Evolutionary conservation across 2,797 vertebrate species (phyloP), one percentile per base, ranked within the genome.

Genomic region (Myotis vivesi): DNA sequence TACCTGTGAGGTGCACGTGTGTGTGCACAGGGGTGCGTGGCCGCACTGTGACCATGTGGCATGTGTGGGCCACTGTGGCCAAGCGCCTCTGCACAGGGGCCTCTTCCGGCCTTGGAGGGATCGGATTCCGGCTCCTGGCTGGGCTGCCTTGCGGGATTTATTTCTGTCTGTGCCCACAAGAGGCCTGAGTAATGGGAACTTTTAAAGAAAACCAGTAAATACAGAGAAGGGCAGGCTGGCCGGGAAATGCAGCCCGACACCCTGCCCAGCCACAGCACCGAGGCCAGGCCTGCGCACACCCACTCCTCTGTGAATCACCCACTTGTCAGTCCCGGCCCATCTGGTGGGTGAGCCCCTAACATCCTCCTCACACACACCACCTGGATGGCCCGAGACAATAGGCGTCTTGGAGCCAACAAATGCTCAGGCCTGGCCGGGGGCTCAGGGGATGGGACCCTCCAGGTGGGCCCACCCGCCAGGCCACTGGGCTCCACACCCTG

Each of bases 121-220:
- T 59, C 12, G 8, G 83, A 91, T 95, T 96, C 97, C 8, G 17
- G 94, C 94, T 96, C 51, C 95, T 95, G 96, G 96, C 95, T 57
- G 92, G 71, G 88, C 83, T 9, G 82, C 88, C 83, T 87, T 97
- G 97, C 53, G 96, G 97, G 88, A 96, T 96, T 95, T 96, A 97
- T 96, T 97, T 97, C 96, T 97, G 96, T 97, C 96, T 91, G 85
- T 91, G 96, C 94, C 96, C 88, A 89, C 93, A 44, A 30, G 91
- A 94, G 96, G 96, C 94, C 97, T 97, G 96, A 97, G 97, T 97
- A 97, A 97, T 96, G 97, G 97, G 97, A 96, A 96, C 95, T 71
- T 96, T 97, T 93, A 94, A 91, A 89, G 94, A 95, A 95, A 97
- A 97, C 97, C 97, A 89, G 96, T 97, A 96, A 96, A 89, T 94